phyloP scores from a whole-genome alignment of 2,797 vertebrate genomes.

The Petrocephalus schoutedeni region DNA sequence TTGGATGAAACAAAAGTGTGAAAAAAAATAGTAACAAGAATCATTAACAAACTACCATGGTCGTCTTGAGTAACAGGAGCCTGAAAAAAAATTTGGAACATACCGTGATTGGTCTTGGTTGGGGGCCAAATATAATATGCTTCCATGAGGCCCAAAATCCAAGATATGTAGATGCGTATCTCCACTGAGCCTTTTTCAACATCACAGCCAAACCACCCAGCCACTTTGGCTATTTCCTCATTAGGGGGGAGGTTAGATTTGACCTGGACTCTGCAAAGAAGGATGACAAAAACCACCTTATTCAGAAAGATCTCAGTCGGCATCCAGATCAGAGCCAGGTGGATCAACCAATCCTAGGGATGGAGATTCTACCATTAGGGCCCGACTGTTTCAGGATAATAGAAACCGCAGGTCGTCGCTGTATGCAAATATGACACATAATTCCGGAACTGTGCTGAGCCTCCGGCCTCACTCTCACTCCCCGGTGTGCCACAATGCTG shows the following conservation, averaged over 20 bases:
- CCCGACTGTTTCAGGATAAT: not conserved
- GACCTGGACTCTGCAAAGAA: not conserved
- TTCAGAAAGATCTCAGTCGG: not conserved
- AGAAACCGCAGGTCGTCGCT: not conserved
- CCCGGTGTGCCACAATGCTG: not conserved
- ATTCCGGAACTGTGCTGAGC: not conserved
- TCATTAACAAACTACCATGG: not conserved
- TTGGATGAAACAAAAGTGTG: not conserved
- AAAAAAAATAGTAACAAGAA: not conserved
- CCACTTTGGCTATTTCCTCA: not conserved
- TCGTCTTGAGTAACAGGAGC: not conserved
- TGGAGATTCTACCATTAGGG: not conserved
- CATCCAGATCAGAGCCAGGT: not conserved
- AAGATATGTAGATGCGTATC: not conserved
- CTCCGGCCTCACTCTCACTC: not conserved
- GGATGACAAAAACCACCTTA: not conserved
- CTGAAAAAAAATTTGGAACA: not conserved
- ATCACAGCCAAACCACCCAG: not conserved
- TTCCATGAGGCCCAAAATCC: not conserved
- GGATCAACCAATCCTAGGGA: not conserved
- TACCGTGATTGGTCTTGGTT: not conserved
- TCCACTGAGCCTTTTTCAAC: not conserved
- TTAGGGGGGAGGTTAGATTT: not conserved
- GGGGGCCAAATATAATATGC: not conserved
- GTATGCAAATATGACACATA: not conserved